These are phyloP conservation scores for Machimus atricapillus DNA, from an alignment of 2,888 invertebrate species.

Conservation along the genomic window DNA sequence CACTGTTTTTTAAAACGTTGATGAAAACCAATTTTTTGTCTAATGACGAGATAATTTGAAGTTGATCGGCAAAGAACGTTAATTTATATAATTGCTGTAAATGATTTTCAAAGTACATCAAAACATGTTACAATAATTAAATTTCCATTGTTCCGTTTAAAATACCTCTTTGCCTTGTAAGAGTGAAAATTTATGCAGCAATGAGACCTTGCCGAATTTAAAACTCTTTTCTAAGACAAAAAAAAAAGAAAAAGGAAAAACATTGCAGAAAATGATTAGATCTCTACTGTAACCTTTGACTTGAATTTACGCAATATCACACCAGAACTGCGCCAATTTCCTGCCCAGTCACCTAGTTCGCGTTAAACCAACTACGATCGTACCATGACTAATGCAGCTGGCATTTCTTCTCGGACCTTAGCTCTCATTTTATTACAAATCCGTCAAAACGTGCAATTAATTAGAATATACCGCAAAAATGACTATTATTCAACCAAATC, in stretches of 20 bases:
- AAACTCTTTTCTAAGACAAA: neutral
- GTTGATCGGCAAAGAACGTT: neutral
- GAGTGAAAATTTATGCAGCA: neutral
- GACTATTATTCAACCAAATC: neutral
- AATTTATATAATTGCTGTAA: neutral
- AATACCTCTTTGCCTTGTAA: neutral
- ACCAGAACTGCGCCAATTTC: neutral
- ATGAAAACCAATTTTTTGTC: neutral
- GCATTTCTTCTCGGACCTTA: neutral
- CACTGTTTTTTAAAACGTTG: neutral
- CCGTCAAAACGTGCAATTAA: neutral
- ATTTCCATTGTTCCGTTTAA: neutral
- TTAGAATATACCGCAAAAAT: neutral
- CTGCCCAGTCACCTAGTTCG: neutral
- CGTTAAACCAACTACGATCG: neutral
- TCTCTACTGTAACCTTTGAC: neutral
- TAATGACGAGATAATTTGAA: neutral
- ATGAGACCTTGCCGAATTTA: neutral
- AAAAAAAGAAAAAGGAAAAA: no score
- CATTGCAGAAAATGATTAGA: neutral
- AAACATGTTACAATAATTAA: neutral
- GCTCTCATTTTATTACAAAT: neutral
- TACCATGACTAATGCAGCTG: neutral
- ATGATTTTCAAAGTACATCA: neutral
- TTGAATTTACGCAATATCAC: neutral